Base-by-base conservation (phyloP, 92 coral and sea anemone genomes). In the Paramuricea clavata region DNA sequence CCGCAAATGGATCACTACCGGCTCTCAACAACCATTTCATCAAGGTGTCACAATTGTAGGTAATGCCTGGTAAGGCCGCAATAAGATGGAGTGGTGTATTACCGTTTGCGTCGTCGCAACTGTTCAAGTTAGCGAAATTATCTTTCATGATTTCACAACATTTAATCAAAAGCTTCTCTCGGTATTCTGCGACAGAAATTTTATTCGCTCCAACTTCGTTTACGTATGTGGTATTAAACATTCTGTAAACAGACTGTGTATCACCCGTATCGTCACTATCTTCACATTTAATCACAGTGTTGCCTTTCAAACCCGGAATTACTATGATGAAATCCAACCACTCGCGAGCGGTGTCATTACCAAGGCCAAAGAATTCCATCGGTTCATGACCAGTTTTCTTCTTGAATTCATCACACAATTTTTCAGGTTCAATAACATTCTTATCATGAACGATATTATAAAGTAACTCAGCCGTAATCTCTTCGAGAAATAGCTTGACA, bases 41-140 rank as follows among this genome's bases (percentile, higher is more conserved):
- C 39, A 75, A 78, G n/a, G 36, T 52, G 26, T 65, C 25, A 6
- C 74, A 75, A 28, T 83, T 50, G 5, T 79, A 33, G 10, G 65
- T 77, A 57, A 83, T 76, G 23, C 83, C 74, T 7, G 95, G 95
- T 22, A 92, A 64, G 27, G 95, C 88, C 12, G 93, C 81, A 27
- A 83, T 43, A 15, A 92, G 82, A 52, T 92, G 95, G 33, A 90
- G 74, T 10, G 88, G 87, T 0, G 91, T 92, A 30, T 87, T 92
- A 23, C 89, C 87, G 22, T 26, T 59, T 3, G 35, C 57, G 22
- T 79, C 72, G 39, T 83, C 21, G 4, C 17, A 10, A 9, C 74
- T 81, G 52, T 26, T 33, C 26, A 27, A 30, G 74, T 92, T 86
- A 22, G 67, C 59, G 60, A 52, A 42, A 28, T 67, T 67, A 11